phyloP scores from a whole-genome alignment of 2,797 vertebrate species.

The Sebastes flavidus region DNA sequence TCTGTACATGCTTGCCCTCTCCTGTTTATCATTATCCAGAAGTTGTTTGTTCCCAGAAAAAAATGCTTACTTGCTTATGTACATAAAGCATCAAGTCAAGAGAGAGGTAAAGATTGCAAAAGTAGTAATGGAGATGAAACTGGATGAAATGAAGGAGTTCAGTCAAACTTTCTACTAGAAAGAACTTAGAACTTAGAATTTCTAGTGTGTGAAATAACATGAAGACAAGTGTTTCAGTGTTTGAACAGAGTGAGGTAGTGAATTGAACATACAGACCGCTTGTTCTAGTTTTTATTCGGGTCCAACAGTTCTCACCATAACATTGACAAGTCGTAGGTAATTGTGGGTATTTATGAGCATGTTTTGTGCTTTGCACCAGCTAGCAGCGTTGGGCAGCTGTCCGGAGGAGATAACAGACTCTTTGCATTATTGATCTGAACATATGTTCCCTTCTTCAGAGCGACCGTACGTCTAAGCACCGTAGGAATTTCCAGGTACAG shows the following conservation, averaged over 20 bases:
- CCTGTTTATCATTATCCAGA: background rate
- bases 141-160: background rate
- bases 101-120: background rate
- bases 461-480: conserved; percentile 38
- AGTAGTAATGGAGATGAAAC: background rate
- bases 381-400: conserved; percentile 61
- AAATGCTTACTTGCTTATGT: background rate
- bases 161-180: background rate
- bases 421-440: conserved; percentile 66
- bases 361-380: conserved; percentile 70
- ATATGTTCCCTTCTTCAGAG: conserved; percentile 52
- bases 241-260: conserved; percentile 22
- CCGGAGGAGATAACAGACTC: conserved; percentile 44
- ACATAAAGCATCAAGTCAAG: background rate
- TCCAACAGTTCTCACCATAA: conserved; percentile 47
- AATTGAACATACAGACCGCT: conserved; percentile 37
- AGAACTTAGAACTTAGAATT: background rate
- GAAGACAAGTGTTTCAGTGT: background rate
- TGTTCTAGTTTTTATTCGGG: conserved; percentile 66
- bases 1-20: background rate
- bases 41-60: background rate
- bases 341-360: conserved; percentile 31
- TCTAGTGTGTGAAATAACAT: conserved; percentile 18
- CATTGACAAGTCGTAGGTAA: conserved; percentile 37
- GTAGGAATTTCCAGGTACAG: conserved; percentile 46